These are phyloP conservation scores for Piliocolobus tephrosceles DNA, from an alignment of 2,113 vertebrate species.

Conservation along the genomic window DNA sequence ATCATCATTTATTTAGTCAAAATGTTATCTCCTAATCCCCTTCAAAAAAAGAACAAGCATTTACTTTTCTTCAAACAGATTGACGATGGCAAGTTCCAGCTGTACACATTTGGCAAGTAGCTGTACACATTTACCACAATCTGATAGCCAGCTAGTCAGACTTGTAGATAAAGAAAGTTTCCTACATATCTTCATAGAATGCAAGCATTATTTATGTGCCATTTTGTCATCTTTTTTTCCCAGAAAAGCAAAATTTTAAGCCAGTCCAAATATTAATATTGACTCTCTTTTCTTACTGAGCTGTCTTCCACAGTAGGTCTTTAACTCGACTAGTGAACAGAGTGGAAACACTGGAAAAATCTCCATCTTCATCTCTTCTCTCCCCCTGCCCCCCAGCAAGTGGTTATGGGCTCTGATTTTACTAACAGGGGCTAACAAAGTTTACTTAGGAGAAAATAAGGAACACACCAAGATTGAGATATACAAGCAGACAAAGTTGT, in stretches of 20 bases:
- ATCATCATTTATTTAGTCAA: conserved; percentile 71
- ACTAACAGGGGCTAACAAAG: background rate
- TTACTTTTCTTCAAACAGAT: conserved; percentile 75
- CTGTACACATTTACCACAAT: conserved; percentile 6
- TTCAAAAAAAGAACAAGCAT: conserved; percentile 56
- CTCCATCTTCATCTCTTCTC: background rate
- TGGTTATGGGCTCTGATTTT: background rate
- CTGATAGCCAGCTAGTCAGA: conserved; percentile 39
- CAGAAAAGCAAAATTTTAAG: conserved; percentile 50
- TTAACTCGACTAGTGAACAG: background rate
- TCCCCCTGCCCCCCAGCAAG: background rate
- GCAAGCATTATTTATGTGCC: background rate
- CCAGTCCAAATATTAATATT: conserved; percentile 34
- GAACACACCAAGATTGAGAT: background rate
- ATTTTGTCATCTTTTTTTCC: conserved; percentile 52
- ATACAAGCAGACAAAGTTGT: background rate
- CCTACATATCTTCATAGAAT: background rate
- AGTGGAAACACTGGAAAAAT: background rate
- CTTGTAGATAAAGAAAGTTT: conserved; percentile 21
- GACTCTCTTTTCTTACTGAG: conserved; percentile 50
- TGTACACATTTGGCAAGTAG: conserved; percentile 57
- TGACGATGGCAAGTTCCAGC: conserved; percentile 72
- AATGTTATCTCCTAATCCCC: conserved; percentile 67
- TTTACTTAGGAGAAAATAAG: conserved; percentile 47
- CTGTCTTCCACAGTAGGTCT: background rate